Evolutionary conservation across 2,888 invertebrate genomes (phyloP), one percentile per base, ranked within the genome.

Genomic region (Apodemia hepburni): DNA sequence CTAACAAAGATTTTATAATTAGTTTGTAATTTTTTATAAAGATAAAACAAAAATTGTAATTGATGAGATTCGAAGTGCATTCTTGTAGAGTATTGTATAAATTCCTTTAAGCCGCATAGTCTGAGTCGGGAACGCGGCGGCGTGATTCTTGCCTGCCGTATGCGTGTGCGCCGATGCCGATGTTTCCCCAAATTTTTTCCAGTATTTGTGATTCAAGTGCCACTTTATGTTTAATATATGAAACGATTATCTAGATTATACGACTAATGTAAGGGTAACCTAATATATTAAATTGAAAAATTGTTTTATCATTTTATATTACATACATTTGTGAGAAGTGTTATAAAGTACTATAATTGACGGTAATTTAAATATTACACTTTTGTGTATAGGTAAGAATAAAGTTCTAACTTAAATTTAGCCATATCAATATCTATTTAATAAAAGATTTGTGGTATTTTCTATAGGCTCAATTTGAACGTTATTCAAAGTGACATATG

Each of bases 171-270:
- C 81, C 81, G 81, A 78, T 66, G 84, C 88, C 87, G 85, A 88
- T 84, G 85, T 92, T 93, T 93, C 90, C 92, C 92, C 89, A 92
- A 93, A 93, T 93, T 90, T 92, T 94, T 93, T 92, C 93, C 94
- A 94, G 94, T 94, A 94, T 94, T 94, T 94, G 94, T 94, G 94
- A 94, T 94, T 93, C 93, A 94, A 94, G 94, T 94, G 94, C 94
- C 94, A 94, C 94, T 94, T 94, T 94, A 94, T 93, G 94, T 94
- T 94, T 93, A 94, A 94, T 87, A 88, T 87, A 88, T 92, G 87
- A 92, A 87, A 92, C 90, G 92, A 92, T 92, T 92, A 92, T 92
- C 88, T 92, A 92, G 92, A 92, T 89, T 91, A 91, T 91, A 91
- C 90, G 90, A 91, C 84, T 91, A 92, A 87, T 84, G 81, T 92